Evolutionary conservation across 64 coral and sea anemone genomes (phyloP).

Genomic region (Montipora efflorescens): DNA sequence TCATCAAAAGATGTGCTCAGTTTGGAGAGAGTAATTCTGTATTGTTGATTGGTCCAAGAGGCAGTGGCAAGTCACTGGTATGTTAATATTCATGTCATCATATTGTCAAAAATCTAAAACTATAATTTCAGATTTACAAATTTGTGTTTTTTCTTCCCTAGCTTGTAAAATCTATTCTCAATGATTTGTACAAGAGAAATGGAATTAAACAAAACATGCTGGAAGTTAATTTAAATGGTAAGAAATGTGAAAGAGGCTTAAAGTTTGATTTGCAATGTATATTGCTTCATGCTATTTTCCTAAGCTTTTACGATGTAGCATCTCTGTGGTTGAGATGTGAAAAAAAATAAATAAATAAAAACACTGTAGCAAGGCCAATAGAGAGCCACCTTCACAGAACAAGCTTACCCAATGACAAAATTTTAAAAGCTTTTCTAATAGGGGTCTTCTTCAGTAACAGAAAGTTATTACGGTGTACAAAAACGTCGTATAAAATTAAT

Average conservation of each 20-base stretch:
- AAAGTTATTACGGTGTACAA: too few species aligned
- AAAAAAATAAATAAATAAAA: too few species aligned
- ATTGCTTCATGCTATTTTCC: too few species aligned
- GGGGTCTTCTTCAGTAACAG: too few species aligned
- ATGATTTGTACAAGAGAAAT: conserved; percentile 85
- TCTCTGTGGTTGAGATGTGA: too few species aligned
- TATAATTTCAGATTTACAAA: neutral
- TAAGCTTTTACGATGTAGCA: too few species aligned
- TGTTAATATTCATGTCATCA: neutral
- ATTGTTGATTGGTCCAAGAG: conserved; percentile 90
- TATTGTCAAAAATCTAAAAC: neutral
- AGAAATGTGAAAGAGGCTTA: neutral
- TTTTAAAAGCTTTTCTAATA: too few species aligned
- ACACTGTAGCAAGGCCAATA: too few species aligned
- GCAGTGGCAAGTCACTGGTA: conserved; percentile 96
- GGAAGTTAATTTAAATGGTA: conserved; percentile 92
- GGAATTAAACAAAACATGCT: conserved; percentile 62
- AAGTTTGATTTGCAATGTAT: too few species aligned
- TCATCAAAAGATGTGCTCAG: conserved; percentile 89
- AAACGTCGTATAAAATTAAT: too few species aligned
- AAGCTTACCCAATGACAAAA: too few species aligned
- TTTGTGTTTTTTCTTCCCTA: conserved; percentile 6
- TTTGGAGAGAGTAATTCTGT: conserved; percentile 97
- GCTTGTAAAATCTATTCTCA: conserved; percentile 77
- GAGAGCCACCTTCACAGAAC: too few species aligned